Evolutionary conservation across 1,140 invertebrate species (phyloP).

Genomic region (Penaeus vannamei): DNA sequence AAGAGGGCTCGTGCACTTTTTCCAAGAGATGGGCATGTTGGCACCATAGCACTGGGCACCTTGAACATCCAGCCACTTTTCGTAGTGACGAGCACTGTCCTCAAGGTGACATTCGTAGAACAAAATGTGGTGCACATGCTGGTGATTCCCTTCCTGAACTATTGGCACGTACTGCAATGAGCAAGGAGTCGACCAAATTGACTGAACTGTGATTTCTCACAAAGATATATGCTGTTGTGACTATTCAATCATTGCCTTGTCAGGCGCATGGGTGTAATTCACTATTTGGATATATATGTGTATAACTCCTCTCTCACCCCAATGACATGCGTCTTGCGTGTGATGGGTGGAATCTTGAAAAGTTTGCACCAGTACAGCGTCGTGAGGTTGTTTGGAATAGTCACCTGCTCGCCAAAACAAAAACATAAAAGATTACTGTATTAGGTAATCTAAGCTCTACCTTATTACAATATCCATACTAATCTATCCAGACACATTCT

Average conservation of each 20-base stretch:
- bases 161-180: slow-evolving; percentile 19
- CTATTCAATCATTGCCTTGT: no score
- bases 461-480: no score
- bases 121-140: slow-evolving; percentile 80
- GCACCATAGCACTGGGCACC: slow-evolving; percentile 80
- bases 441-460: no score
- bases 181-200: no score
- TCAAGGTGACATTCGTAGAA: slow-evolving; percentile 79
- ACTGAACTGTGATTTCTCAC: no score
- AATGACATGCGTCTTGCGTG: slow-evolving; percentile 80
- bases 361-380: slow-evolving; percentile 81
- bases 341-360: slow-evolving; percentile 77
- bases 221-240: no score
- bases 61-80: slow-evolving; percentile 55
- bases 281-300: no score
- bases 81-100: not conserved
- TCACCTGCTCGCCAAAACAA: slow-evolving; percentile 43
- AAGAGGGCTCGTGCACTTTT: slow-evolving; percentile 82
- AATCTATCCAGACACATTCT: no score
- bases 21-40: slow-evolving; percentile 83
- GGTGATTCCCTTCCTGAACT: slow-evolving; percentile 72
- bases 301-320: slow-evolving; percentile 47
- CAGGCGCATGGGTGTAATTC: no score
- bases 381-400: slow-evolving; percentile 1
- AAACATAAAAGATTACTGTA: not conserved